Conservation (phyloP, 2,797 vertebrate genomes). For the Lepilemur septentrionalis region DNA sequence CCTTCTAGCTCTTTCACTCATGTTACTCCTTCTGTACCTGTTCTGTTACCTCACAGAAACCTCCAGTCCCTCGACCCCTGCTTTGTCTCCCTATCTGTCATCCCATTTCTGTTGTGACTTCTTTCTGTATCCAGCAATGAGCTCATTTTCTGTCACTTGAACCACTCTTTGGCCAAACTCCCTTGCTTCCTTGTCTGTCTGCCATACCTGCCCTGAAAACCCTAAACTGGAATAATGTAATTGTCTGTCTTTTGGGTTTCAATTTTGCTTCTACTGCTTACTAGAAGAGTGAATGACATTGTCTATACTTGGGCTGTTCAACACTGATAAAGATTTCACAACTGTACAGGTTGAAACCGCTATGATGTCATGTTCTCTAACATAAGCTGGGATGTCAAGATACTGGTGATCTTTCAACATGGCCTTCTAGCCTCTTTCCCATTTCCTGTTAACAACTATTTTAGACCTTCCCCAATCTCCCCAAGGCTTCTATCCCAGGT, state of each 20-base stretch:
- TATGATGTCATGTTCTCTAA: not conserved
- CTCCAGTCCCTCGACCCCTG: not conserved
- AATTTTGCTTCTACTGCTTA: not conserved
- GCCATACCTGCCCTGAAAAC: not conserved
- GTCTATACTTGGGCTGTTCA: not conserved
- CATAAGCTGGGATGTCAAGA: slow-evolving; percentile 12
- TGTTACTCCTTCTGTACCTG: not conserved
- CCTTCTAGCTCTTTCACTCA: not conserved
- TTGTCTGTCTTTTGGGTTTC: slow-evolving; percentile 14
- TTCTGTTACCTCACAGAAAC: not conserved
- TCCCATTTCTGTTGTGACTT: not conserved
- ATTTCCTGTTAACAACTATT: not conserved
- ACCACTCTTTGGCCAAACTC: not conserved
- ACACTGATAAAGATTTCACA: not conserved
- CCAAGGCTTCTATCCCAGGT: not conserved
- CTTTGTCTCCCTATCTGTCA: not conserved
- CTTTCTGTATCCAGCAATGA: not conserved
- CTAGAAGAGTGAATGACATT: not conserved
- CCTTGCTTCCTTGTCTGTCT: not conserved
- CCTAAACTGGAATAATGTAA: not conserved
- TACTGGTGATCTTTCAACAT: not conserved
- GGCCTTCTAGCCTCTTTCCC: not conserved
- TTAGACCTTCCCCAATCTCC: not conserved
- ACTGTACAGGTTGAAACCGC: not conserved
- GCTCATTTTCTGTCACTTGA: not conserved